phyloP scores from a whole-genome alignment of 2,113 vertebrate genomes.

The Limanda limanda region DNA sequence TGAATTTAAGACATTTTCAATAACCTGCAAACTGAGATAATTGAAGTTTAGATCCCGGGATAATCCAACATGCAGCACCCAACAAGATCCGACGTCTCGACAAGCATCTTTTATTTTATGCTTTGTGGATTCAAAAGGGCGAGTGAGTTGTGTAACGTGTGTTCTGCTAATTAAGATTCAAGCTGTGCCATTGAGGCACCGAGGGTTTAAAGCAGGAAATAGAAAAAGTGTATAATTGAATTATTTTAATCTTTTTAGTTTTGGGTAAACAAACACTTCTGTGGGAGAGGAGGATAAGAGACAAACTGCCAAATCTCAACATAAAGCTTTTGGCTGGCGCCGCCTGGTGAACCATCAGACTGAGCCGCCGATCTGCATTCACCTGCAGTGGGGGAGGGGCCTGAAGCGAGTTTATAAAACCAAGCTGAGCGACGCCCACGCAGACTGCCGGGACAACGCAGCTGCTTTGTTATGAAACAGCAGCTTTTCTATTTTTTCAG shows the following conservation, averaged over 20 bases:
- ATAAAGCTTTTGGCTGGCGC: constrained; percentile 1
- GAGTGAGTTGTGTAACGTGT: no score
- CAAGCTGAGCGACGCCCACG: background rate
- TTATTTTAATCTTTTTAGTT: background rate
- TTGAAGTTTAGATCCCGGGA: no score
- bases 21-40: no score
- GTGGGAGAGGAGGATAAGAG: background rate
- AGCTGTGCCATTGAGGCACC: background rate
- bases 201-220: background rate
- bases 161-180: background rate
- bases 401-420: background rate
- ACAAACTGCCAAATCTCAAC: constrained; percentile 1
- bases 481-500: constrained; percentile 15
- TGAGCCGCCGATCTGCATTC: no score
- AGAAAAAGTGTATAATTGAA: background rate
- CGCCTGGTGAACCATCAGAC: background rate
- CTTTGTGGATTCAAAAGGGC: no score
- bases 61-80: no score
- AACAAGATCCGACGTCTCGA: no score
- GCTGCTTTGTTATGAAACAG: constrained; percentile 60
- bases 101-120: no score
- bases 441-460: constrained; percentile 9
- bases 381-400: no score
- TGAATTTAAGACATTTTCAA: no score
- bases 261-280: background rate